Percentiles rank a stretch among this genome's conserved stretches.
These are phyloP conservation scores for Lateolabrax maculatus DNA, from an alignment of 2,797 vertebrate genomes.

Conservation along the genomic window DNA sequence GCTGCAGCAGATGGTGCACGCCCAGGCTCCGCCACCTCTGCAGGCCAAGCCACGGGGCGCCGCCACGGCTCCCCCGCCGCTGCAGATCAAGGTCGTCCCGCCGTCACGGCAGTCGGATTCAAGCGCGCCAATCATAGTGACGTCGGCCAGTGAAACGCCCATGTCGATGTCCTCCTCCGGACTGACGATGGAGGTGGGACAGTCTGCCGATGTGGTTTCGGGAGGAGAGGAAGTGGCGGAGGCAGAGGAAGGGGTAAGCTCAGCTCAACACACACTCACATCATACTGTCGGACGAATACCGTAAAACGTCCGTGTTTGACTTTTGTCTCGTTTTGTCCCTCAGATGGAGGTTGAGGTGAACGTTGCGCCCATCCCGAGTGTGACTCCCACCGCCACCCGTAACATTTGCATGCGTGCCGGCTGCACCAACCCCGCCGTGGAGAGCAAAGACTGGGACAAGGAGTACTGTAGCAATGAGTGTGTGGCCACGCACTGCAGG, in stretches of 20 bases:
- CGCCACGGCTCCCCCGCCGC: constrained; percentile 82
- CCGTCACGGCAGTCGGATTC: constrained; percentile 79
- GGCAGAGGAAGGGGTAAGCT: constrained; percentile 76
- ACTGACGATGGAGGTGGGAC: constrained; percentile 77
- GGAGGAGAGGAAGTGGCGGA: constrained; percentile 67
- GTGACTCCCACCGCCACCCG: constrained; percentile 65
- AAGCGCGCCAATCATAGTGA: constrained; percentile 79
- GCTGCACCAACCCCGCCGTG: constrained; percentile 90
- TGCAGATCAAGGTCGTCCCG: constrained; percentile 90
- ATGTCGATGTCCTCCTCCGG: constrained; percentile 32
- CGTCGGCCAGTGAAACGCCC: constrained; percentile 66
- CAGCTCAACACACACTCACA: too few species aligned
- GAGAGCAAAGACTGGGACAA: constrained; percentile 93
- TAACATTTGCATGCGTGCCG: constrained; percentile 89
- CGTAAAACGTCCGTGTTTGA: not conserved
- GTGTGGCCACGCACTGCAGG: constrained; percentile 95
- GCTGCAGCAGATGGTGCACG: constrained; percentile 89
- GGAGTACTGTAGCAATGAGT: constrained; percentile 95
- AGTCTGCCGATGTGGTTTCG: constrained; percentile 63
- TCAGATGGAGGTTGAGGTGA: constrained; percentile 93
- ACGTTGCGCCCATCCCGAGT: constrained; percentile 81
- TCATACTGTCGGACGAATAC: too few species aligned
- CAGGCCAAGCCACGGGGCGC: constrained; percentile 87
- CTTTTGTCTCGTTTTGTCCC: not conserved
- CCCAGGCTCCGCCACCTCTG: constrained; percentile 90